A percentile compares a stretch with the other conserved stretches of the same genome.
phyloP scores from a whole-genome alignment of 1,140 invertebrate species.

The Tribolium castaneum region DNA sequence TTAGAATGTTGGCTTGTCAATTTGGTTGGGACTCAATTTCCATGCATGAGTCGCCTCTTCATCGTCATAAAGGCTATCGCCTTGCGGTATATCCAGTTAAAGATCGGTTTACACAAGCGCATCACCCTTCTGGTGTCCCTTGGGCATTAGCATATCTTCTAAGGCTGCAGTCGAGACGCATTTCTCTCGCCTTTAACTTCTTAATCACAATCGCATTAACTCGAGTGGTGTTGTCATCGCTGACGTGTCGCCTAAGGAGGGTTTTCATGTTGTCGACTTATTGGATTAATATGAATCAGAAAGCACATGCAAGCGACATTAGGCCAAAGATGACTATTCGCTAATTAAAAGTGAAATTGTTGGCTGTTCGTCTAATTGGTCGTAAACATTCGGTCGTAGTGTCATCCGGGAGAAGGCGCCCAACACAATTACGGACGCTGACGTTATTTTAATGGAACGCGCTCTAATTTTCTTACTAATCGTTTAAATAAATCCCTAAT shows the following conservation, averaged over 20 bases:
- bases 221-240: conserved; percentile 9
- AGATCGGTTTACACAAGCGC: conserved; percentile 1
- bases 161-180: background rate
- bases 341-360: conserved; percentile 40
- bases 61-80: conserved; percentile 28
- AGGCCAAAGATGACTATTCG: conserved; percentile 7
- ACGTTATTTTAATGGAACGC: conserved; percentile 35
- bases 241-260: conserved; percentile 21
- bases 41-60: conserved; percentile 29
- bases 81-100: conserved; percentile 4
- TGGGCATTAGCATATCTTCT: background rate
- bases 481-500: conserved; percentile 41
- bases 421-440: conserved; percentile 25
- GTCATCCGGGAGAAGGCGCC: background rate
- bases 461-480: conserved; percentile 38
- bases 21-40: conserved; percentile 16
- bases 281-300: conserved; percentile 34
- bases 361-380: conserved; percentile 36
- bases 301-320: conserved; percentile 29
- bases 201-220: conserved; percentile 15
- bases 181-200: background rate
- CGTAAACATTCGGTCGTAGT: conserved; percentile 27
- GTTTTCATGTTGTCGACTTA: conserved; percentile 15
- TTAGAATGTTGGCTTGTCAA: conserved; percentile 16
- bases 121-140: background rate